Conservation (phyloP, 2,113 vertebrate genomes). For the Sylvilagus bachmani region DNA sequence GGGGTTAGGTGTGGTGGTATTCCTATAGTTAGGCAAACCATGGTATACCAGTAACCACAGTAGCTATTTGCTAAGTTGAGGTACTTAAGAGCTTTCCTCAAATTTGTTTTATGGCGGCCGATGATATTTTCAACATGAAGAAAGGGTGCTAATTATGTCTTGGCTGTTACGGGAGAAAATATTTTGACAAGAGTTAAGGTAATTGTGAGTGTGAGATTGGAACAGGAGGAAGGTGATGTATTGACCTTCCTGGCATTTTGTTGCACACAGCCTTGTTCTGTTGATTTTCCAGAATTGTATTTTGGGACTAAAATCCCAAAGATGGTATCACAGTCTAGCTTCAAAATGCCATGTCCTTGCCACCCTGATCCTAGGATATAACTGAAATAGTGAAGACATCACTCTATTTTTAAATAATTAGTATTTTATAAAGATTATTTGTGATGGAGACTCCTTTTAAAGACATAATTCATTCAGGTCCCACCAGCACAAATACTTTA, state of each 20-base stretch:
- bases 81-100: constrained; percentile 69
- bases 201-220: constrained; percentile 78
- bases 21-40: constrained; percentile 1
- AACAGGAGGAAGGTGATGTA: constrained; percentile 50
- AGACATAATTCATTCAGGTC: constrained; percentile 71
- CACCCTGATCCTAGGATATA: constrained; percentile 29
- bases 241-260: constrained; percentile 75
- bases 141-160: constrained; percentile 86
- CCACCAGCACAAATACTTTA: constrained; percentile 79
- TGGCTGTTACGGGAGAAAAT: constrained; percentile 85
- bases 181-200: constrained; percentile 89
- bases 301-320: constrained; percentile 72
- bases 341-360: constrained; percentile 66
- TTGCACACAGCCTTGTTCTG: constrained; percentile 54
- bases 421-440: constrained; percentile 66
- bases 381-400: constrained; percentile 57
- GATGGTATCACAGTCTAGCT: constrained; percentile 64
- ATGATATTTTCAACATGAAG: constrained; percentile 83
- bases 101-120: constrained; percentile 82
- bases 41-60: neutral
- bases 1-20: neutral
- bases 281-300: constrained; percentile 70
- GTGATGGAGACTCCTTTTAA: constrained; percentile 66
- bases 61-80: neutral
- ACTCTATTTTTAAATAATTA: constrained; percentile 68